phyloP scores from a whole-genome alignment of 2,113 vertebrate genomes.

The Leucopternis melanops region DNA sequence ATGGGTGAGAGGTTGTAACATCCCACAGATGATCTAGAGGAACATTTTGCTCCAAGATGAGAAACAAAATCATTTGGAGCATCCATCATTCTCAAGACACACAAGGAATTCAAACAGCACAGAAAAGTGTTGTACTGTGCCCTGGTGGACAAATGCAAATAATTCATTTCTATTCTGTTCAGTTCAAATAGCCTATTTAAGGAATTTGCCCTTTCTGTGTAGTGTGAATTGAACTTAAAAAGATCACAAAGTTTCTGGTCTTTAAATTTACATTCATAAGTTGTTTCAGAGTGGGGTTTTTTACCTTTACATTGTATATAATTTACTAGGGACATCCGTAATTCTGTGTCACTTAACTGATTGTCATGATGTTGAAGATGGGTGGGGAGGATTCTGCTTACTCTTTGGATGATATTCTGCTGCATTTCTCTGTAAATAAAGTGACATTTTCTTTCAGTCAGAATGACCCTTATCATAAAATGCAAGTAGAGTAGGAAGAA shows the following conservation, averaged over 20 bases:
- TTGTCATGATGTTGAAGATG: not conserved
- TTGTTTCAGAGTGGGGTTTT: rapidly evolving
- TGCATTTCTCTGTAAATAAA: not conserved
- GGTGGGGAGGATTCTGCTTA: not conserved
- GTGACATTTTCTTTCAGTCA: not conserved
- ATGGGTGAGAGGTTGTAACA: not conserved
- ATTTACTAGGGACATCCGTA: not conserved
- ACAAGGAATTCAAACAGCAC: not conserved
- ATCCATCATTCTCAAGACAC: not conserved
- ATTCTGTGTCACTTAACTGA: not conserved
- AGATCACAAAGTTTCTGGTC: not conserved
- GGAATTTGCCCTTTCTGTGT: not conserved
- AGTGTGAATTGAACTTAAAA: not conserved
- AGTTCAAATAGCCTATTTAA: not conserved
- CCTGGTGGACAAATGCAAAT: not conserved
- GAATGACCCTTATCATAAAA: not conserved
- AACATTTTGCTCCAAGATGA: not conserved
- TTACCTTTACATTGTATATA: not conserved
- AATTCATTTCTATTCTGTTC: not conserved
- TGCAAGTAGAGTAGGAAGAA: not conserved
- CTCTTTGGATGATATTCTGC: not conserved
- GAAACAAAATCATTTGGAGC: not conserved
- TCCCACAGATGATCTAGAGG: not conserved
- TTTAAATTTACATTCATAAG: not conserved
- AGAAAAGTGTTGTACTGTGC: not conserved